Evolutionary conservation across 1,140 invertebrate species (phyloP), one percentile per base, ranked within the genome.

Genomic region (Leptinotarsa lineolata): DNA sequence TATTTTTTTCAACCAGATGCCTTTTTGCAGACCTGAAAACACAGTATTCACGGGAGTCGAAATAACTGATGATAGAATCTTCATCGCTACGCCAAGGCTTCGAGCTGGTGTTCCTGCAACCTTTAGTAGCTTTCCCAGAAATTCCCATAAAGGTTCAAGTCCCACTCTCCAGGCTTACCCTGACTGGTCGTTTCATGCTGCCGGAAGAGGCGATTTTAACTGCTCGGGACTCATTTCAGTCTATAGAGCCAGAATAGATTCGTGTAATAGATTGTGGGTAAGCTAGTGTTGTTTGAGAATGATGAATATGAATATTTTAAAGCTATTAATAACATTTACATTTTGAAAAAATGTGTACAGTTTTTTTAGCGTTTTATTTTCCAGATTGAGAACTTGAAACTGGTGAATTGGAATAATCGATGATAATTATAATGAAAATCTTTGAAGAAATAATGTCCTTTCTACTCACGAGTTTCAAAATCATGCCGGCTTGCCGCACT

Each of bases 251-350:
- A 87, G 90, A 4, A 82, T 89, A 4, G 93, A 95, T 80, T 87
- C 89, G 6, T 95, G 93, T 82, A 91, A 93, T 80, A 85, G 93
- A 44, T 81, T 95, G 2, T 94, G 93, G 93, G 89, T 92, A 1
- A 80, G 89, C 2, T 11, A 11, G 0, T 3, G 11, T 39, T 39
- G 8, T 39, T 39, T 39, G 30, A 39, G 30, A 39, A 11, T 39
- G 8, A 39, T 11, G 2, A 39, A 11, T 11, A 39, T 39, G 30
- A 3, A 39, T 3, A 3, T 39, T 39, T 11, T 2, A 11, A 39
- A 11, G 30, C 30, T 39, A 11, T 11, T 6, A 39, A 11, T 39
- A 11, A 39, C 30, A 39, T 11, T 11, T 3, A 39, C 30, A 39
- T 3, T 39, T 39, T 2, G 0, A 11, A 39, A 30, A 30, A 0